Conservation (phyloP, 2,113 vertebrate genomes). For the Sceloporus undulatus region DNA sequence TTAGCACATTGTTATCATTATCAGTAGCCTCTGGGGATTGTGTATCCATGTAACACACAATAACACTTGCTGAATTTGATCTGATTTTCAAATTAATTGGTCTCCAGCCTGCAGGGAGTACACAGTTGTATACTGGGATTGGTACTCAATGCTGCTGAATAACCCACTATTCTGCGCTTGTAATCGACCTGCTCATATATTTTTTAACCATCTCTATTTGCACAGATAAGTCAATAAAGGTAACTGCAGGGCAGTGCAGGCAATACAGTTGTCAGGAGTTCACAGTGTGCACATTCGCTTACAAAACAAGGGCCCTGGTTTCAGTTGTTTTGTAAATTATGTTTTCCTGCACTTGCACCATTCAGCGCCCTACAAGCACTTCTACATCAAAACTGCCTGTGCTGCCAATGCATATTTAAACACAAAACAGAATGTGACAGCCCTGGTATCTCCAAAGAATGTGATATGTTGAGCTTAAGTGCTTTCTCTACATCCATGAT, state of each 20-base stretch:
- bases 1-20: conserved; percentile 55
- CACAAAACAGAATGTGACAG: neutral
- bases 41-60: conserved; percentile 57
- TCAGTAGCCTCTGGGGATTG: conserved; percentile 43
- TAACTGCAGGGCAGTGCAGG: neutral
- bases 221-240: conserved; percentile 45
- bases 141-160: conserved; percentile 43
- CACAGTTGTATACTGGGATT: conserved; percentile 50
- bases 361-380: neutral
- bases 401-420: conserved; percentile 1
- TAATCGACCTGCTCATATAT: conserved; percentile 48
- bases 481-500: neutral
- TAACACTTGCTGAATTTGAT: conserved; percentile 65
- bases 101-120: conserved; percentile 52
- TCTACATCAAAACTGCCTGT: neutral
- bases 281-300: neutral
- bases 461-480: neutral
- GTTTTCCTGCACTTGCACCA: neutral
- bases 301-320: neutral
- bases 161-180: conserved; percentile 55
- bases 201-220: conserved; percentile 64
- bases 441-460: neutral
- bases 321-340: neutral
- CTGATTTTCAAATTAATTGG: conserved; percentile 68
- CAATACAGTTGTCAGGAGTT: neutral